Base-by-base conservation (phyloP, 2,113 vertebrate species). In the Lepus timidus region DNA sequence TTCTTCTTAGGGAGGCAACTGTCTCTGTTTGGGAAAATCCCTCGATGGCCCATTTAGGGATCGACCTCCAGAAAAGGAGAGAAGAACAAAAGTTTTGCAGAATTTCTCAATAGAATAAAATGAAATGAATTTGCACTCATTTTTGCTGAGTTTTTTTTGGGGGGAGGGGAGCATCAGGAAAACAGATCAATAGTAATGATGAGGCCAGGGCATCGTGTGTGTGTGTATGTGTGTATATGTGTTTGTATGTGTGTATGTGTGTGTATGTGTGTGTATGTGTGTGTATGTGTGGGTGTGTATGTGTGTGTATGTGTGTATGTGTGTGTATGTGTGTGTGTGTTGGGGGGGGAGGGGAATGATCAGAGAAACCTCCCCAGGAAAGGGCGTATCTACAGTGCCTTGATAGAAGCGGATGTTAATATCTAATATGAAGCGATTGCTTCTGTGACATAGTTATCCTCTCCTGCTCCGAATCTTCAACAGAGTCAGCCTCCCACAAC, bases 61-160 rank as follows among this genome's bases (percentile, higher is more conserved):
- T 9, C 58, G 68, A 78, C 17, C 16, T n/a, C 62, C 16, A 65
- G 25, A 65, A 83, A 62, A 14, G 3, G 36, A 84, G 70, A 62
- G 14, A 52, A 62, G 22, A 74, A n/a, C 19, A 36, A 70, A 82
- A 85, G 4, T 58, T 87, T 29, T 17, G 8, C 22, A 25, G n/a
- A 39, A 64, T 76, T 84, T 83, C 82, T 87, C 29, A n/a, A 3
- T n/a, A 3, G 22, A 71, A 70, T 86, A 70, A 80, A 87, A 68
- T 27, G 9, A 85, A 80, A n/a, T 52, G 29, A 70, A 88, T 31
- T 44, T 90, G 55, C 71, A 6, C 25, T 76, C 64, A 25, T 70
- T 88, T 89, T 93, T 20, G 49, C 71, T 75, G 70, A 76, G 39
- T n/a, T 80, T 92, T 39, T 67, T 36, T 86, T 9, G 22, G 5